Conservation (phyloP, 1,140 invertebrate genomes). For the Rhopalosiphum padi region DNA sequence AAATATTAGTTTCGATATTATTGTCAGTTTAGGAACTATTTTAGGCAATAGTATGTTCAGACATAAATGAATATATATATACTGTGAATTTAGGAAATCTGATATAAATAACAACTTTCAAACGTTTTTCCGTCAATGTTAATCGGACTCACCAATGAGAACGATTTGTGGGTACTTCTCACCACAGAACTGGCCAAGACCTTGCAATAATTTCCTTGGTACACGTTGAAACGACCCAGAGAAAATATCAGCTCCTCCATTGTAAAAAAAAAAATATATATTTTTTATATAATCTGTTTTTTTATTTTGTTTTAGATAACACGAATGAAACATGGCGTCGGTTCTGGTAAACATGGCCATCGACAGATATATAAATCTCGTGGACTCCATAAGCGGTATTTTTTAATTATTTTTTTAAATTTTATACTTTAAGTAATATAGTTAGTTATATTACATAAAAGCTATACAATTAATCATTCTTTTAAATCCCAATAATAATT, state of each 20-base stretch:
- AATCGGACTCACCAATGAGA: neutral
- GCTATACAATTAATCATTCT: neutral
- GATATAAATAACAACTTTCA: neutral
- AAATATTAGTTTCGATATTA: too few species aligned
- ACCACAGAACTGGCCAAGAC: constrained; percentile 22
- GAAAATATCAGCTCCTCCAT: neutral
- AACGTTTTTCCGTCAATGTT: neutral
- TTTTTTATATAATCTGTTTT: neutral
- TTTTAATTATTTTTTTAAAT: constrained; percentile 58
- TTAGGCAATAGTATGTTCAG: neutral
- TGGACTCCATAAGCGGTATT: constrained; percentile 66
- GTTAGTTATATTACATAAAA: neutral
- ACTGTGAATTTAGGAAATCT: neutral
- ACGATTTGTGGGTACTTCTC: constrained; percentile 17
- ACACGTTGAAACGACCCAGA: neutral
- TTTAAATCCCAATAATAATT: neutral
- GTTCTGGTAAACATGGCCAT: constrained; percentile 69
- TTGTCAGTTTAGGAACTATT: neutral
- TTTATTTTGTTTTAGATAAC: constrained; percentile 20
- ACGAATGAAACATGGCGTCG: constrained; percentile 63
- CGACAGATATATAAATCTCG: constrained; percentile 66
- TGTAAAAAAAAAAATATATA: neutral
- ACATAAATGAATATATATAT: neutral
- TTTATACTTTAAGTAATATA: neutral
- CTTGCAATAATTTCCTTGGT: neutral